Percentiles rank a stretch among this genome's conserved stretches.
Evolutionary conservation across 2,888 invertebrate species (phyloP).

Genomic region (Lissocephala sabroskyi): DNA sequence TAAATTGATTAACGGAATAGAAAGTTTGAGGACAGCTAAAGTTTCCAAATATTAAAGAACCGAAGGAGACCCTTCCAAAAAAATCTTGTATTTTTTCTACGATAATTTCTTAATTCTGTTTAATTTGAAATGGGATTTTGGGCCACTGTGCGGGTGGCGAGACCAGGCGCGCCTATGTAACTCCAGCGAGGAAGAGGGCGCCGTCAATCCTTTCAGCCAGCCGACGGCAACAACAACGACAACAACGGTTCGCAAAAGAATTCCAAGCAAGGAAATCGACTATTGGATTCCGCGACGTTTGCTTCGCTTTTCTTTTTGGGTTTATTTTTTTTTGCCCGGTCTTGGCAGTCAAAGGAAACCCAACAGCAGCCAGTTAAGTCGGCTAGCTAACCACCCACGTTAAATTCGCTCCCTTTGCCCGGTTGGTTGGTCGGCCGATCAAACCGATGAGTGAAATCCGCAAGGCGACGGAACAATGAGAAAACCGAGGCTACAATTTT

Average conservation of each 20-base stretch:
- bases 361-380: conserved; percentile 16
- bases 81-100: too few relatives aligned
- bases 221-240: background rate
- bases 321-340: too few relatives aligned
- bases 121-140: too few relatives aligned
- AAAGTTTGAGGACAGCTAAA: too few relatives aligned
- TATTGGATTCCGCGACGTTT: conserved; percentile 57
- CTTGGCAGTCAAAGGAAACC: background rate
- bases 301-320: too few relatives aligned
- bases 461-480: conserved; percentile 15
- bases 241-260: conserved; percentile 25
- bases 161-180: conserved; percentile 13
- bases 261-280: conserved; percentile 60
- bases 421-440: conserved; percentile 13
- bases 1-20: too few relatives aligned
- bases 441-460: too few relatives aligned
- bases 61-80: conserved; percentile 8
- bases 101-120: too few relatives aligned
- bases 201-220: background rate
- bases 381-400: too few relatives aligned
- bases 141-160: too few relatives aligned
- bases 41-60: too few relatives aligned
- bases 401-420: conserved; percentile 1
- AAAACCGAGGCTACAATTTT: conserved; percentile 30
- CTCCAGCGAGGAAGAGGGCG: background rate